Percentiles rank a stretch among this genome's conserved stretches.
Conservation (phyloP, 2,113 vertebrate species). For the Riparia riparia region DNA sequence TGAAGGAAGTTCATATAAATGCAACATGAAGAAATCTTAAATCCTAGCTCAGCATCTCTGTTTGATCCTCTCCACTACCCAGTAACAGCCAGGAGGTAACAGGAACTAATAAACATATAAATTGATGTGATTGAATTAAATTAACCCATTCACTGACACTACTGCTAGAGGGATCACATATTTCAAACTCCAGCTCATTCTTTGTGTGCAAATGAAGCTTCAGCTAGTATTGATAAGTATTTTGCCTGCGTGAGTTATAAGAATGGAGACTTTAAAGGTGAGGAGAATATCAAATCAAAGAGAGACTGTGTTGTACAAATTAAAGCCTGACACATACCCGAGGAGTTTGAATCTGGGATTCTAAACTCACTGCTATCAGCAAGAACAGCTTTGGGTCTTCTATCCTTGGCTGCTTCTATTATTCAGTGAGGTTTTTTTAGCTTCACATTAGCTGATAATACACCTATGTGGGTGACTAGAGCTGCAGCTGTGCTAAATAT, state of each 20-base stretch:
- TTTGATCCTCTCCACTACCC: neutral
- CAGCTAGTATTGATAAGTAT: neutral
- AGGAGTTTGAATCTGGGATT: neutral
- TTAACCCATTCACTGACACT: neutral
- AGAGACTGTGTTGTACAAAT: neutral
- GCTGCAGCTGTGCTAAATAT: constrained; percentile 25
- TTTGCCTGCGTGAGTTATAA: neutral
- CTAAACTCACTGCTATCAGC: neutral
- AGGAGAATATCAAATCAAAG: neutral
- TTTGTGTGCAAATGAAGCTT: neutral
- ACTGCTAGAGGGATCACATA: neutral
- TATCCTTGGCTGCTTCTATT: neutral
- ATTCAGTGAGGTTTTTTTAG: neutral
- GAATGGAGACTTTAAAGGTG: neutral
- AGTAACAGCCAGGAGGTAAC: neutral
- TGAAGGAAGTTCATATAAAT: neutral
- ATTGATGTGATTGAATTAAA: neutral
- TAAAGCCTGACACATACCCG: neutral
- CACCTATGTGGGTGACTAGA: constrained; percentile 18
- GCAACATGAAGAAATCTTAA: neutral
- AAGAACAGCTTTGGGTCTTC: neutral
- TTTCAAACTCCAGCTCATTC: neutral
- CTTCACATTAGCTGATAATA: neutral
- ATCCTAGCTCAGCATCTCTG: neutral
- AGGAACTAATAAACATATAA: neutral